phyloP scores from a whole-genome alignment of 2,888 invertebrate species.

The Geotrupes spiniger region DNA sequence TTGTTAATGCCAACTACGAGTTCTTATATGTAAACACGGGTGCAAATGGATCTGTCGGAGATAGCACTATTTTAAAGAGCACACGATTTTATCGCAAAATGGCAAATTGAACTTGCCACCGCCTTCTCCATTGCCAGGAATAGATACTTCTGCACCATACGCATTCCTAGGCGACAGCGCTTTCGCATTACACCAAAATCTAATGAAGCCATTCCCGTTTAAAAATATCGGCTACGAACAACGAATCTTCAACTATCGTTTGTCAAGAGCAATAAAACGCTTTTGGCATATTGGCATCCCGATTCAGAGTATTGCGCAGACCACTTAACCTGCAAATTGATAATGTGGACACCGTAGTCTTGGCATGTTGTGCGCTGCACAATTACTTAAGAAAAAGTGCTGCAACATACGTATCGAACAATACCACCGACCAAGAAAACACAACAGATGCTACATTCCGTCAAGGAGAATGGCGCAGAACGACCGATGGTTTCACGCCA shows the following conservation, averaged over 20 bases:
- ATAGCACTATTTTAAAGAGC: slow-evolving; percentile 27
- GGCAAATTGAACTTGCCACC: slow-evolving; percentile 23
- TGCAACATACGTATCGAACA: too few relatives aligned
- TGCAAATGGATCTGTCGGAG: slow-evolving; percentile 26
- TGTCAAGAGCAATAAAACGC: slow-evolving; percentile 25
- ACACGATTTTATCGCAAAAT: slow-evolving; percentile 23
- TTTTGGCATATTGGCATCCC: slow-evolving; percentile 23
- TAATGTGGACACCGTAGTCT: slow-evolving; percentile 23
- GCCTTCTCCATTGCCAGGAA: slow-evolving; percentile 17
- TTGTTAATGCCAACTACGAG: neutral
- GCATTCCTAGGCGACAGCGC: slow-evolving; percentile 24
- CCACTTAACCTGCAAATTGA: slow-evolving; percentile 22
- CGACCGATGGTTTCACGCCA: too few relatives aligned
- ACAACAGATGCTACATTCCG: too few relatives aligned
- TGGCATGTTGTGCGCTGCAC: slow-evolving; percentile 23
- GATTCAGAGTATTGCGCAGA: slow-evolving; percentile 22
- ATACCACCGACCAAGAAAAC: too few relatives aligned
- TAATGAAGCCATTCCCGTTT: slow-evolving; percentile 25
- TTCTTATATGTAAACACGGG: slow-evolving; percentile 11
- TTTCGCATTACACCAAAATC: too few relatives aligned
- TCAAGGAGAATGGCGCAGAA: too few relatives aligned
- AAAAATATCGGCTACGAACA: too few relatives aligned
- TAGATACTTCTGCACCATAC: slow-evolving; percentile 19
- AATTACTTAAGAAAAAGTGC: slow-evolving; percentile 25
- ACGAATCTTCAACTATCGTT: slow-evolving; percentile 23